phyloP scores from a whole-genome alignment of 2,113 vertebrate genomes.

The Camelus bactrianus region DNA sequence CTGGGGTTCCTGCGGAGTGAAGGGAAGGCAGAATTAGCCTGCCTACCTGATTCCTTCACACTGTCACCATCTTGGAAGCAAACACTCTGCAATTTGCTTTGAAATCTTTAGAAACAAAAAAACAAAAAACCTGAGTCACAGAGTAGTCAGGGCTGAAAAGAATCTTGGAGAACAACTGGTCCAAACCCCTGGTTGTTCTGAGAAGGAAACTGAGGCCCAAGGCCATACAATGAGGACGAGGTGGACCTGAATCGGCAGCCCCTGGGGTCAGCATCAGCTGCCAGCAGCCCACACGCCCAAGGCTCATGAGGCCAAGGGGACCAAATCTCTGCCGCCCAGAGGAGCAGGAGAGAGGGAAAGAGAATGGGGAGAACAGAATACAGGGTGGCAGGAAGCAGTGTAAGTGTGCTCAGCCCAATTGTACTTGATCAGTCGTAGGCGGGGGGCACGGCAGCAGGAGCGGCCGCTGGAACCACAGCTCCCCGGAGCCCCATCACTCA shows the following conservation, averaged over 20 bases:
- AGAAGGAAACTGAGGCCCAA: background rate
- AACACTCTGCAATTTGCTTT: background rate
- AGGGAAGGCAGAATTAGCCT: background rate
- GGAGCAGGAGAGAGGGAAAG: background rate
- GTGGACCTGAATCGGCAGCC: background rate
- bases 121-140: background rate
- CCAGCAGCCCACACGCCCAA: background rate
- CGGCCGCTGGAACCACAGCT: conserved; percentile 37
- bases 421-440: conserved; percentile 56
- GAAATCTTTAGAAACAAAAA: background rate
- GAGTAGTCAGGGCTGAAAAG: background rate
- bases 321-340: background rate
- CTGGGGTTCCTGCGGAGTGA: background rate
- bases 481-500: conserved; percentile 72
- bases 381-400: background rate
- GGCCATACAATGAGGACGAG: background rate
- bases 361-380: background rate
- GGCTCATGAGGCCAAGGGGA: background rate
- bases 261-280: background rate
- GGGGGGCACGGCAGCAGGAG: rapidly evolving
- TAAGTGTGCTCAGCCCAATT: background rate
- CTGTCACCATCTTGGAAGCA: background rate
- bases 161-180: background rate
- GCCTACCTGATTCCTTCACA: background rate
- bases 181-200: background rate